Conservation (phyloP, 2,113 vertebrate species). For the Oenanthe oenanthe region DNA sequence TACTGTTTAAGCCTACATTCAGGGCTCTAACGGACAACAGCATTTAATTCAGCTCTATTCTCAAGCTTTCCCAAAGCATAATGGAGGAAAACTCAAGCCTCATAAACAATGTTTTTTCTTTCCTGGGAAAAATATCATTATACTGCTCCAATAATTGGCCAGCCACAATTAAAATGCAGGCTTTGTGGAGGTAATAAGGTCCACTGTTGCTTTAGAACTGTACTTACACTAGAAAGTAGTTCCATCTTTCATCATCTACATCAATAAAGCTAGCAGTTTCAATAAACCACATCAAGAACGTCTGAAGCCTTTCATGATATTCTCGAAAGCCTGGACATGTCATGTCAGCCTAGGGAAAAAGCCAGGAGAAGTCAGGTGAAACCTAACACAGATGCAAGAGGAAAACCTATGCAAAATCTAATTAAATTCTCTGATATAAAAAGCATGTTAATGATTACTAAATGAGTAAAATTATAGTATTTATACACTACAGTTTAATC, state of each 20-base stretch:
- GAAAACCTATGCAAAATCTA: conserved; percentile 43
- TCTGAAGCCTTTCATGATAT: conserved; percentile 97
- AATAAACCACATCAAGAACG: conserved; percentile 99
- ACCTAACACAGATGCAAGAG: conserved; percentile 68
- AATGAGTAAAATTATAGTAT: background rate
- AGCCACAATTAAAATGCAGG: conserved; percentile 89
- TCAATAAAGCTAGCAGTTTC: conserved; percentile 99
- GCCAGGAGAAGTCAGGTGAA: conserved; percentile 82
- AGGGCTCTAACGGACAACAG: conserved; percentile 98
- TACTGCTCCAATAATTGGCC: conserved; percentile 94
- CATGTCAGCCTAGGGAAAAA: conserved; percentile 91
- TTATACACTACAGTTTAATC: background rate
- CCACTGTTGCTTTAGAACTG: conserved; percentile 88
- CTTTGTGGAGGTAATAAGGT: conserved; percentile 83
- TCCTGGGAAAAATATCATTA: conserved; percentile 97
- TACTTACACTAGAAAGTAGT: conserved; percentile 99
- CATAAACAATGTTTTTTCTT: conserved; percentile 95
- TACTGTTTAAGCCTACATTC: conserved; percentile 99
- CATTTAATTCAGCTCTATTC: conserved; percentile 98
- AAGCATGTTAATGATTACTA: background rate
- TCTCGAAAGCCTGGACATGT: conserved; percentile 93
- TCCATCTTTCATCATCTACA: conserved; percentile 97
- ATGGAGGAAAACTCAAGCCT: conserved; percentile 96
- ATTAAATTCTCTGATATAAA: conserved; percentile 56
- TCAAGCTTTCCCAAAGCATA: conserved; percentile 86